These are phyloP conservation scores for Ascidia mentula DNA, from an alignment of 23 tunicate genomes.

Conservation along the genomic window DNA sequence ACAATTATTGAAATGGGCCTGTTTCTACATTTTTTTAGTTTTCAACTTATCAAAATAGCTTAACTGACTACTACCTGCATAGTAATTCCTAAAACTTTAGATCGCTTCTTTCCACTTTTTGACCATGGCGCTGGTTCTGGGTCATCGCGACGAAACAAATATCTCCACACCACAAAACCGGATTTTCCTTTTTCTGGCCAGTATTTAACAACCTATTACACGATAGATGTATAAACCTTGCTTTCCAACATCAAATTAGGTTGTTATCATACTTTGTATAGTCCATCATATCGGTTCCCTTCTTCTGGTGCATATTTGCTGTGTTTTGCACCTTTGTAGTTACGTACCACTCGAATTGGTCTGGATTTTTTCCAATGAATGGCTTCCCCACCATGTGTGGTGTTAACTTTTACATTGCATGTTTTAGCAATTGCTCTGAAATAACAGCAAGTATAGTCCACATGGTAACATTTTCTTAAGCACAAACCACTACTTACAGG, in stretches of 20 bases:
- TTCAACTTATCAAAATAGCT: too few species aligned
- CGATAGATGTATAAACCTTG: background rate
- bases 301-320: conserved; percentile 85
- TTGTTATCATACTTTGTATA: conserved; percentile 54
- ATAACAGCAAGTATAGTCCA: background rate
- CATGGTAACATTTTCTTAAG: background rate
- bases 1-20: background rate
- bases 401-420: conserved; percentile 73
- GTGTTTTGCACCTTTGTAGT: conserved; percentile 83
- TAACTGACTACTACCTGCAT: too few species aligned
- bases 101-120: conserved; percentile 69
- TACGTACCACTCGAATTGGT: conserved; percentile 81
- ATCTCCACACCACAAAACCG: conserved; percentile 89
- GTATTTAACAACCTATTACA: conserved; percentile 60
- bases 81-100: conserved; percentile 62
- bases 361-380: conserved; percentile 81
- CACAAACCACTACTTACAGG: conserved; percentile 26
- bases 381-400: conserved; percentile 63
- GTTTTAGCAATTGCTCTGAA: conserved; percentile 78
- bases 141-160: conserved; percentile 79
- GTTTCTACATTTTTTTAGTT: background rate
- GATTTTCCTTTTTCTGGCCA: conserved; percentile 94
- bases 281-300: conserved; percentile 92
- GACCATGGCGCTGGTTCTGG: conserved; percentile 96
- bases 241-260: background rate